A percentile compares a stretch with the other conserved stretches of the same genome.
Conservation (phyloP, 2,113 vertebrate genomes). For the Dicentrarchus labrax region DNA sequence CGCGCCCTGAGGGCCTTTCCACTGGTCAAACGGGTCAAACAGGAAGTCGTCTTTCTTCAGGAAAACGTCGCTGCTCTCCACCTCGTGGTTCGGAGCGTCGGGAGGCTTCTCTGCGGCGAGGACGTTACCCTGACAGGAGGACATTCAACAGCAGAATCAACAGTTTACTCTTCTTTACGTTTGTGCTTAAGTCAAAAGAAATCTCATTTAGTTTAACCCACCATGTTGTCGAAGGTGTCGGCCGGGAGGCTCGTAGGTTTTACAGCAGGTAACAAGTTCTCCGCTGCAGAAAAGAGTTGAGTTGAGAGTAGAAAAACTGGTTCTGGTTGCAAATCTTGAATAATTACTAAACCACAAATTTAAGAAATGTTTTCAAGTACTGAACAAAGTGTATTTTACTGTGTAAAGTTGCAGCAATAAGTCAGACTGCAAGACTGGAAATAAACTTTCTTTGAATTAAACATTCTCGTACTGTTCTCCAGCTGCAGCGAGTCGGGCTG, state of each 20-base stretch:
- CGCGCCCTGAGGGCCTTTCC: conserved; percentile 49
- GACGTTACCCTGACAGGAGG: conserved; percentile 76
- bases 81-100: conserved; percentile 72
- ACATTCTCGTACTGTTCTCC: conserved; percentile 83
- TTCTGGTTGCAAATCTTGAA: too few species aligned
- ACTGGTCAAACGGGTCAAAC: conserved; percentile 64
- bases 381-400: too few species aligned
- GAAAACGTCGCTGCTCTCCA: conserved; percentile 48
- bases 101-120: conserved; percentile 83
- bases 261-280: conserved; percentile 59
- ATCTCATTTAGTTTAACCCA: conserved; percentile 46
- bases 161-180: neutral
- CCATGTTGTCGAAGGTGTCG: conserved; percentile 77
- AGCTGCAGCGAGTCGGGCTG: conserved; percentile 84
- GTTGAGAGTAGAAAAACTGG: too few species aligned
- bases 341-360: too few species aligned
- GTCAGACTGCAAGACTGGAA: too few species aligned
- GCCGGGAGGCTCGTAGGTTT: conserved; percentile 72
- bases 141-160: neutral
- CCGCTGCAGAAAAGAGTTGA: conserved; percentile 56
- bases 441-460: too few species aligned
- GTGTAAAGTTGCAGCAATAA: too few species aligned
- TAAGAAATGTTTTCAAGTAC: too few species aligned
- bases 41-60: conserved; percentile 80
- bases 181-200: too few species aligned